Evolutionary conservation across 2,113 vertebrate species (phyloP).

Genomic region (Galbula dea): DNA sequence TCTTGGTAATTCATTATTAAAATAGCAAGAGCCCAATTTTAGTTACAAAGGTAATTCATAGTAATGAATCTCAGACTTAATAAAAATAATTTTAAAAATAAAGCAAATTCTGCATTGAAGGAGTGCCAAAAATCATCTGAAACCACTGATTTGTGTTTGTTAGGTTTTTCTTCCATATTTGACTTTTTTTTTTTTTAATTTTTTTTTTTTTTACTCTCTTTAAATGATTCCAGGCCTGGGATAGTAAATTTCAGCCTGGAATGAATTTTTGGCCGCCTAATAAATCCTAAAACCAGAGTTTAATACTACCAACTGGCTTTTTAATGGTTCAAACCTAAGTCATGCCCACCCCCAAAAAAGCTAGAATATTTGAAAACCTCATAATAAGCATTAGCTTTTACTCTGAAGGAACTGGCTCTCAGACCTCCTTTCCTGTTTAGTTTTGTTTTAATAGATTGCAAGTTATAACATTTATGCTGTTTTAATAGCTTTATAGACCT

Average conservation of each 20-base stretch:
- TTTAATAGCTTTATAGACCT: slow-evolving; percentile 30
- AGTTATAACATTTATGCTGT: slow-evolving; percentile 16
- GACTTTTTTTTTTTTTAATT: neutral
- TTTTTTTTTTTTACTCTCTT: neutral
- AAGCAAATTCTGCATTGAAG: neutral
- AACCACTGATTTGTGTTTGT: neutral
- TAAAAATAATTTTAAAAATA: neutral
- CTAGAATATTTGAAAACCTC: neutral
- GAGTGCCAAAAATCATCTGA: neutral
- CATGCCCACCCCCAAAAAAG: neutral
- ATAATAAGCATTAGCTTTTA: neutral
- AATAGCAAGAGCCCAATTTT: neutral
- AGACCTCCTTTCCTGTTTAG: slow-evolving; percentile 19
- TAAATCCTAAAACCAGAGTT: slow-evolving; percentile 10
- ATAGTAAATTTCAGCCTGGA: neutral
- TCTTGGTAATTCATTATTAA: neutral
- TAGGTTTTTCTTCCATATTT: neutral
- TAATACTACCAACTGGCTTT: slow-evolving; percentile 42
- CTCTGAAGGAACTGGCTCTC: neutral
- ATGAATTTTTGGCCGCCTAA: neutral
- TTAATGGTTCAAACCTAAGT: neutral
- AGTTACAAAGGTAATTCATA: neutral
- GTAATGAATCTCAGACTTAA: neutral
- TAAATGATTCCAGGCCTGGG: neutral
- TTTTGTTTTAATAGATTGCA: slow-evolving; percentile 35